Evolutionary conservation across 2,888 invertebrate species (phyloP).

Genomic region (Acleris sparsana): DNA sequence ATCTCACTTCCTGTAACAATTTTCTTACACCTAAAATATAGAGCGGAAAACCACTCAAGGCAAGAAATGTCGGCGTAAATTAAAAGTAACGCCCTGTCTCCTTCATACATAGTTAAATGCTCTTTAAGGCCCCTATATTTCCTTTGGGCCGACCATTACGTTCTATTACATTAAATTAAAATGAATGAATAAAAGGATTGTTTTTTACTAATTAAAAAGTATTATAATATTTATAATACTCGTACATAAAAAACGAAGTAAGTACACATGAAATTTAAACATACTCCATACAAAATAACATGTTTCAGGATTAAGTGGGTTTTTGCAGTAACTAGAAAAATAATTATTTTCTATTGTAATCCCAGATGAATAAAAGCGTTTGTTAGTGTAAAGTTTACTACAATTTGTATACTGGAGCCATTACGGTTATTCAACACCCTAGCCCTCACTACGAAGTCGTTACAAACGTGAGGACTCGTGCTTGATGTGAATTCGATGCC

Average conservation of each 20-base stretch:
- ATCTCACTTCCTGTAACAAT: constrained; percentile 50
- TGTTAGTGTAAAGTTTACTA: too few relatives aligned
- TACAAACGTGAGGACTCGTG: constrained; percentile 42
- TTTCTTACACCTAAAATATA: constrained; percentile 61
- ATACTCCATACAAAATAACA: too few relatives aligned
- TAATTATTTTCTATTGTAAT: too few relatives aligned
- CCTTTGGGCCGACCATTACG: constrained; percentile 67
- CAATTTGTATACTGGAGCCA: too few relatives aligned
- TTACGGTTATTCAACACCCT: too few relatives aligned
- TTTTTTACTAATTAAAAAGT: constrained; percentile 63
- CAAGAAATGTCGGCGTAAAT: constrained; percentile 71
- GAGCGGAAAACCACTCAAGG: constrained; percentile 65
- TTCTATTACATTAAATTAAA: constrained; percentile 71
- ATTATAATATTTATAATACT: too few relatives aligned
- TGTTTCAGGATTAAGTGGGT: too few relatives aligned
- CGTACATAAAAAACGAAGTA: neutral
- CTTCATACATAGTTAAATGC: constrained; percentile 80
- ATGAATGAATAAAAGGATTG: constrained; percentile 68
- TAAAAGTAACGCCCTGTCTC: constrained; percentile 78
- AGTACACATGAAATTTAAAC: too few relatives aligned
- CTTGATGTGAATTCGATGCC: constrained; percentile 47
- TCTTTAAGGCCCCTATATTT: constrained; percentile 75
- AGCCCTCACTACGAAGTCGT: constrained; percentile 3
- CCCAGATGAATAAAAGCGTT: too few relatives aligned
- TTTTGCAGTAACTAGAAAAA: too few relatives aligned